These are phyloP conservation scores for Heteropelma amictum DNA, from an alignment of 2,888 invertebrate species.

Conservation along the genomic window DNA sequence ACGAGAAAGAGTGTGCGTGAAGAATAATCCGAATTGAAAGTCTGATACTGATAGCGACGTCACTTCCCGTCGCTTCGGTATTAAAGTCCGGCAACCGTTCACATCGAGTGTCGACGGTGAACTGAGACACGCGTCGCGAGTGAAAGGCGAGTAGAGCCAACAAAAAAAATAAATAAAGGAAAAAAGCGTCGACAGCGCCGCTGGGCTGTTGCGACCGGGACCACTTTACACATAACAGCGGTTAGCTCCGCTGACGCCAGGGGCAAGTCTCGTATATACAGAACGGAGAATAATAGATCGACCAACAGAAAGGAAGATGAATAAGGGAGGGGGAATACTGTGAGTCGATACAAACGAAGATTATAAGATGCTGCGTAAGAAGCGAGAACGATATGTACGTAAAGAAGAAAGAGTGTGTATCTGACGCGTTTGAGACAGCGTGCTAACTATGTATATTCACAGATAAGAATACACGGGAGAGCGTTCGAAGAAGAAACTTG, in stretches of 20 bases:
- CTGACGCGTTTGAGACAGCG: background rate
- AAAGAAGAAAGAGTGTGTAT: slow-evolving; percentile 14
- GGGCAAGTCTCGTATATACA: slow-evolving; percentile 31
- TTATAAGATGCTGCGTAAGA: slow-evolving; percentile 10
- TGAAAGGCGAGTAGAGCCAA: slow-evolving; percentile 57
- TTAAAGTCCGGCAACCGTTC: slow-evolving; percentile 54
- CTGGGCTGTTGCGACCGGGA: slow-evolving; percentile 30
- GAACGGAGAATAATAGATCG: slow-evolving; percentile 31
- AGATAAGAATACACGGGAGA: background rate
- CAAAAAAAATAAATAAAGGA: too few relatives aligned
- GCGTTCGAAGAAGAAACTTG: slow-evolving; percentile 17
- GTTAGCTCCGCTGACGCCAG: slow-evolving; percentile 36
- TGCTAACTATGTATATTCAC: background rate
- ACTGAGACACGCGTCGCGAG: slow-evolving; percentile 63
- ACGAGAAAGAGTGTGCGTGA: background rate
- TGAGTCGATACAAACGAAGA: slow-evolving; percentile 15
- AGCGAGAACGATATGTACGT: slow-evolving; percentile 3
- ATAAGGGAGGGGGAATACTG: background rate
- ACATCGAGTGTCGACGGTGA: slow-evolving; percentile 67
- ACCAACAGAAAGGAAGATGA: background rate
- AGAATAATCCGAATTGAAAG: slow-evolving; percentile 8
- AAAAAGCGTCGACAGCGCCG: slow-evolving; percentile 29
- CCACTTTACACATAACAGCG: slow-evolving; percentile 43
- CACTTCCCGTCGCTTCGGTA: background rate
- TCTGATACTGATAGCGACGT: slow-evolving; percentile 18